Evolutionary conservation across 2,888 invertebrate species (phyloP).

Genomic region (Subacronicta megacephala): DNA sequence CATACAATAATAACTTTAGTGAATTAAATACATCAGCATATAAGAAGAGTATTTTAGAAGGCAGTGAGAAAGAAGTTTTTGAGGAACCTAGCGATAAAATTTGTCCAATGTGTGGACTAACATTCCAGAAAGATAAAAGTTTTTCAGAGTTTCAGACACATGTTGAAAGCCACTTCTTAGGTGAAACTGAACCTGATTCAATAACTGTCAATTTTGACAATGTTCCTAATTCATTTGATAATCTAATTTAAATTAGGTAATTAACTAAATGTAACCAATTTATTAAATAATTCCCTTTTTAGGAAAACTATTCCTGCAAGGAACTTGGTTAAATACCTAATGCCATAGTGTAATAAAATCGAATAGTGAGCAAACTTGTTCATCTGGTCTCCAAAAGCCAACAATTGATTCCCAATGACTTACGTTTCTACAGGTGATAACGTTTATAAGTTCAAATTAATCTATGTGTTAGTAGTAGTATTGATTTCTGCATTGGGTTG

Average conservation of each 20-base stretch:
- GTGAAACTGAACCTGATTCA: constrained; percentile 88
- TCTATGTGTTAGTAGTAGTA: no score
- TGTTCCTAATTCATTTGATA: constrained; percentile 80
- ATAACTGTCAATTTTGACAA: constrained; percentile 88
- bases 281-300: no score
- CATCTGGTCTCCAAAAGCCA: no score
- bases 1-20: constrained; percentile 76
- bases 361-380: no score
- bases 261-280: no score
- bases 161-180: constrained; percentile 93
- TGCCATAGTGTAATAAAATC: no score
- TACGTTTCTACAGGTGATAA: no score
- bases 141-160: constrained; percentile 93
- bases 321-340: no score
- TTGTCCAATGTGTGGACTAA: constrained; percentile 93
- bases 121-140: constrained; percentile 88
- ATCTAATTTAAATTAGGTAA: constrained; percentile 62
- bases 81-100: constrained; percentile 86
- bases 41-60: constrained; percentile 69
- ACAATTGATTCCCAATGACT: no score
- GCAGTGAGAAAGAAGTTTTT: constrained; percentile 57
- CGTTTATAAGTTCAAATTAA: no score
- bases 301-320: no score
- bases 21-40: constrained; percentile 74
- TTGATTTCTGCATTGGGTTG: no score